Evolutionary conservation across 1,140 invertebrate species (phyloP).

Genomic region (Heterodera schachtii): DNA sequence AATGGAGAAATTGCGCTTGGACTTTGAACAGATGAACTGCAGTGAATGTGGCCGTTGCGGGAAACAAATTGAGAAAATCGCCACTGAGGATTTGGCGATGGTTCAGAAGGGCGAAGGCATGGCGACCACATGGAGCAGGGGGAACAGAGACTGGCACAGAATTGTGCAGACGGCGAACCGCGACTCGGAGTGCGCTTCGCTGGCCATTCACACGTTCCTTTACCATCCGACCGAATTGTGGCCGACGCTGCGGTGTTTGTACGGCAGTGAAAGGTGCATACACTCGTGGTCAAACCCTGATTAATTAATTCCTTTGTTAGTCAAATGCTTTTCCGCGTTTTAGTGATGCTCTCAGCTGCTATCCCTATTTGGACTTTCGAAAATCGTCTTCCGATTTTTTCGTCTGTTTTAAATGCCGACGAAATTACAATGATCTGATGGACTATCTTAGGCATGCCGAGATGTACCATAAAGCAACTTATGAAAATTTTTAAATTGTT

Average conservation of each 20-base stretch:
- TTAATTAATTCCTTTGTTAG: not conserved
- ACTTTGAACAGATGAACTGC: not conserved
- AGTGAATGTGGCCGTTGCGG: not conserved
- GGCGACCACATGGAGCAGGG: too few relatives aligned
- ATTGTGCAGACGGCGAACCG: not conserved
- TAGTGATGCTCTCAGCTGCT: not conserved
- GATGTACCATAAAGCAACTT: not conserved
- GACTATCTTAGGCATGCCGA: conserved; percentile 16
- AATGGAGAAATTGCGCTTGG: not conserved
- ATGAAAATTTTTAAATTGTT: too few relatives aligned
- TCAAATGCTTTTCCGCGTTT: not conserved
- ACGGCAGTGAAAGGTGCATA: not conserved
- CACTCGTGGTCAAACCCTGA: too few relatives aligned
- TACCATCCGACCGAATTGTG: not conserved
- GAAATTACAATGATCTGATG: not conserved
- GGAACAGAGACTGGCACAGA: not conserved
- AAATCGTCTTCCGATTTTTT: not conserved
- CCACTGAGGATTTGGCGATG: not conserved
- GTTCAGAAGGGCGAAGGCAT: not conserved
- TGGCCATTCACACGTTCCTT: not conserved
- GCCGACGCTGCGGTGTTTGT: not conserved
- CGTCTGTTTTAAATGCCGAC: conserved; percentile 8
- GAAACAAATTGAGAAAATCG: not conserved
- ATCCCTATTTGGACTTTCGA: conserved; percentile 13
- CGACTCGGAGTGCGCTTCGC: not conserved